Evolutionary conservation across 2,797 vertebrate species (phyloP), one percentile per base, ranked within the genome.

Genomic region (Myotis daubentonii): DNA sequence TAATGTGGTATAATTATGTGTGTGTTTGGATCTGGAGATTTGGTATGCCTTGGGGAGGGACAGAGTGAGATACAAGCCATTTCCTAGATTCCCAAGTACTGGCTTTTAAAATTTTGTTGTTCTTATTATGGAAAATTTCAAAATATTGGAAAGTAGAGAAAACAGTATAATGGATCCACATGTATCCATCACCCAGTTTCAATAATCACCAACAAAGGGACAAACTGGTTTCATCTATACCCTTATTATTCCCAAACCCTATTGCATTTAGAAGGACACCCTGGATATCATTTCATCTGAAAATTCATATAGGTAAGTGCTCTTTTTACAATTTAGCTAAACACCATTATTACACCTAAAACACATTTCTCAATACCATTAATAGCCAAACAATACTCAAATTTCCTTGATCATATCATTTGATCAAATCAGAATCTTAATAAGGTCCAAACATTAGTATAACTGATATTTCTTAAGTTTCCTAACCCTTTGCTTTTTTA

Each of bases 91-190:
- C 44, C 53, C 62, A 60, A 13, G 6, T 86, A 38, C 16, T 53
- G 4, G 38, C 22, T 90, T 74, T 74, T 30, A 22, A 53, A 53
- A 53, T n/a, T 51, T 10, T 89, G 71, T 79, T 7, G 49, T 88
- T 88, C 93, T 95, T 66, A 72, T 82, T 93, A 87, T 49, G 10
- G 51, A 86, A 89, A 87, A 62, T 68, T 53, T 66, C 36, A 38
- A 82, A 71, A 89, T 20, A 22, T 1, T 68, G 1, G 41, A 74
- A 93, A 82, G 28, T 22, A 70, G 44, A 88, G 49, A 47, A 28
- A 85, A 70, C 10, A 78, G 6, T 49, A 55, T 49, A 79, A 93
- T 55, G 23, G 16, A 75, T 33, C 7, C 78, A 62, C 38, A 7
- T 7, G 1, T 15, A 60, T 7, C 4, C 2, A 41, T 71, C 19